These are phyloP conservation scores for Intellagama lesueurii DNA, from an alignment of 2,797 vertebrate genomes.

Conservation along the genomic window DNA sequence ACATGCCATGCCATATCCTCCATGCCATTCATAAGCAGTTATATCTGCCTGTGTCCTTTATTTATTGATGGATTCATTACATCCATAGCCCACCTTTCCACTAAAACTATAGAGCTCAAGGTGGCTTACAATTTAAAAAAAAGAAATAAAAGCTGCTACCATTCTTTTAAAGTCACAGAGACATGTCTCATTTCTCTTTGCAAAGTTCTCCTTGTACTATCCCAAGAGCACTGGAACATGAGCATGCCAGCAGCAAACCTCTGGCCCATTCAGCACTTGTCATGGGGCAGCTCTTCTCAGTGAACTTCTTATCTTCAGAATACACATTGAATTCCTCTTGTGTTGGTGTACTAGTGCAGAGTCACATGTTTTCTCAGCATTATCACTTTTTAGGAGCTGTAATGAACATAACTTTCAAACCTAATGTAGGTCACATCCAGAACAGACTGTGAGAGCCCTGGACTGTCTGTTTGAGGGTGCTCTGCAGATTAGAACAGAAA, in stretches of 20 bases:
- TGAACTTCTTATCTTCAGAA: slow-evolving; percentile 34
- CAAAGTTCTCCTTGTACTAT: neutral
- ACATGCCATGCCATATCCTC: too few relatives aligned
- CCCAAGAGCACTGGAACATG: too few relatives aligned
- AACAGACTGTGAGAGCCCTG: neutral
- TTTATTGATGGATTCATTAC: too few relatives aligned
- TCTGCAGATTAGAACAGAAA: neutral
- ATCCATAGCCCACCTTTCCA: too few relatives aligned
- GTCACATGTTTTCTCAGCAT: slow-evolving; percentile 53
- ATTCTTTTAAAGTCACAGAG: neutral
- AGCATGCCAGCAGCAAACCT: too few relatives aligned
- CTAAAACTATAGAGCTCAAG: too few relatives aligned
- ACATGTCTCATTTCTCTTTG: neutral
- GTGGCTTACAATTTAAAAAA: too few relatives aligned
- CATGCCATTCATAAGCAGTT: too few relatives aligned
- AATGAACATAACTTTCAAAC: neutral
- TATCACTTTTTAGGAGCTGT: slow-evolving; percentile 43
- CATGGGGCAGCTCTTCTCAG: neutral
- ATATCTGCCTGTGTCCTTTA: too few relatives aligned
- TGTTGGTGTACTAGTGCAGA: slow-evolving; percentile 60
- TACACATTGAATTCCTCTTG: slow-evolving; percentile 58
- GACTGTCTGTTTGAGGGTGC: neutral
- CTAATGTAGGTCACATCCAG: neutral
- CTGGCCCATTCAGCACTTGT: neutral
- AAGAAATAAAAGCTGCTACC: too few relatives aligned